Evolutionary conservation across 1,140 invertebrate species (phyloP).

Genomic region (Meloidogyne floridensis): DNA sequence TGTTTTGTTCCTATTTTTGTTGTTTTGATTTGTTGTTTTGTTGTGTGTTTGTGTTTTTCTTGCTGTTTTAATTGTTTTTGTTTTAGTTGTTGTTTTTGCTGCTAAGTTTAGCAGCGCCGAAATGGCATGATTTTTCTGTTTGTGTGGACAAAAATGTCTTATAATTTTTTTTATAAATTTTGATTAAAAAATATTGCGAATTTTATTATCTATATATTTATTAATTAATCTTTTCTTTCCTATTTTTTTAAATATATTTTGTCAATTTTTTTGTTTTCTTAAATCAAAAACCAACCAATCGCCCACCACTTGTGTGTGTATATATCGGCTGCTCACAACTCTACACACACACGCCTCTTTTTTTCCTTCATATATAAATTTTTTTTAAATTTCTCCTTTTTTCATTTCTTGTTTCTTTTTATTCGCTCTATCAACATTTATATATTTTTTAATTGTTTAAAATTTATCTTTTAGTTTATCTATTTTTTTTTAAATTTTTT

Average conservation of each 20-base stretch:
- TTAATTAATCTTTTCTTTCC: neutral
- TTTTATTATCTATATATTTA: too few species aligned
- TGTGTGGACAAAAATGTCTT: too few species aligned
- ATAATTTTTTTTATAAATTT: too few species aligned
- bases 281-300: too few species aligned
- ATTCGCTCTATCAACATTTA: neutral
- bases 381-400: neutral
- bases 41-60: too few species aligned
- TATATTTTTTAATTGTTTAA: neutral
- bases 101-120: too few species aligned
- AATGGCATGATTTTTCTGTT: too few species aligned
- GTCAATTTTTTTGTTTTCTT: neutral
- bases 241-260: neutral
- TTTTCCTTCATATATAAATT: neutral
- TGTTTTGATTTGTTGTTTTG: too few species aligned
- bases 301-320: neutral
- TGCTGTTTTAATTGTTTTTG: too few species aligned
- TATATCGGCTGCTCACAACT: neutral
- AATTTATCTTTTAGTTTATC: neutral
- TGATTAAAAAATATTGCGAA: too few species aligned
- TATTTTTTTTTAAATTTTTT: conserved; percentile 4
- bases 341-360: neutral
- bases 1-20: too few species aligned
- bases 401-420: neutral
- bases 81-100: too few species aligned